Conservation (phyloP, 2,888 invertebrate species). For the Epicampocera succincta region DNA sequence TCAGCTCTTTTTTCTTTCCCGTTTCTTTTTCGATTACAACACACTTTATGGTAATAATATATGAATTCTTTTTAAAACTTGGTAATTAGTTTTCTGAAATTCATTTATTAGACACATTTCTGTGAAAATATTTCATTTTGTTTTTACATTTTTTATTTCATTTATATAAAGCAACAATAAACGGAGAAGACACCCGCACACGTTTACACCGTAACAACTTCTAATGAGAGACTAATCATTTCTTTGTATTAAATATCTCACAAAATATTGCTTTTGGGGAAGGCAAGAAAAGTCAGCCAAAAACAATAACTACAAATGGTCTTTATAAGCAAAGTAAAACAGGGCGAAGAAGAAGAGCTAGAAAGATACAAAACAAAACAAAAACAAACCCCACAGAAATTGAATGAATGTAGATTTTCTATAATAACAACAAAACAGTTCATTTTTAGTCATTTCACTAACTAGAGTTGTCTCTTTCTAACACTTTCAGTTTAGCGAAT, state of each 20-base stretch:
- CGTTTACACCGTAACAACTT: conserved; percentile 59
- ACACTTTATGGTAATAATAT: conserved; percentile 18
- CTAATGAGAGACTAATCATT: conserved; percentile 61
- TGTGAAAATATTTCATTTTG: conserved; percentile 25
- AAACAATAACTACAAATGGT: not conserved
- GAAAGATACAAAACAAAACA: conserved; percentile 27
- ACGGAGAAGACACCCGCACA: conserved; percentile 50
- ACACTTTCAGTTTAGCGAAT: no score
- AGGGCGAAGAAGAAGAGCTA: conserved; percentile 3
- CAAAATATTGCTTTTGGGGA: conserved; percentile 44
- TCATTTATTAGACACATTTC: conserved; percentile 11
- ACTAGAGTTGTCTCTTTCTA: conserved; percentile 22
- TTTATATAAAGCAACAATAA: conserved; percentile 2
- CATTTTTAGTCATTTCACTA: not conserved
- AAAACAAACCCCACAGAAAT: conserved; percentile 41
- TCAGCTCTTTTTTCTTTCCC: not conserved
- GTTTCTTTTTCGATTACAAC: not conserved
- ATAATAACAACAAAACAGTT: conserved; percentile 15
- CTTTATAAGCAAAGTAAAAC: not conserved
- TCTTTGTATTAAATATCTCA: conserved; percentile 32
- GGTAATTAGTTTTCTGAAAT: conserved; percentile 9
- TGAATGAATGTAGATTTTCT: conserved; percentile 33
- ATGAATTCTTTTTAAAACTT: not conserved
- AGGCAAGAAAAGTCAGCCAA: not conserved
- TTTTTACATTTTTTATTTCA: conserved; percentile 17